Percentiles rank a stretch among this genome's conserved stretches.
Evolutionary conservation across 2,113 vertebrate genomes (phyloP).

Genomic region (Hemiscyllium ocellatum): DNA sequence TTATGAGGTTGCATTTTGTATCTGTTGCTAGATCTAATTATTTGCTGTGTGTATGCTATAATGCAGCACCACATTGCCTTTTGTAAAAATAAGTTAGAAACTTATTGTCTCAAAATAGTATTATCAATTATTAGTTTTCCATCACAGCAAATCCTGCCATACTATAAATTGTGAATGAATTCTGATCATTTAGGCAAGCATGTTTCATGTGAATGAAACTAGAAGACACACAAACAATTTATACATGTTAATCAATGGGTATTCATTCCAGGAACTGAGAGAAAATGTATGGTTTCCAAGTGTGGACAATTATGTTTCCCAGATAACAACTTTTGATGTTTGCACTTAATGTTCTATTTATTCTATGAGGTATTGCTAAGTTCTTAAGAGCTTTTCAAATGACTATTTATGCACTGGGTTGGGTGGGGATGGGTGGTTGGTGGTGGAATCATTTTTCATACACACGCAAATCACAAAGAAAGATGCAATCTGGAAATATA

Average conservation of each 20-base stretch:
- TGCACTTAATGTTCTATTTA: not conserved
- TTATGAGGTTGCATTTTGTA: not conserved
- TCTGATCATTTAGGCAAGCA: not conserved
- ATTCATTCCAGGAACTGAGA: not conserved
- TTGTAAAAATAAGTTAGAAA: not conserved
- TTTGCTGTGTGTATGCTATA: not conserved
- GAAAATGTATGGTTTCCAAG: not conserved
- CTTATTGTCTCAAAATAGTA: not conserved
- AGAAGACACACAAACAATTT: not conserved
- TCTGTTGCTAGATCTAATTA: not conserved
- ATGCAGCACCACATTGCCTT: not conserved
- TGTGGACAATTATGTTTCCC: not conserved
- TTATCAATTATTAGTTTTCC: not conserved
- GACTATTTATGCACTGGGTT: not conserved
- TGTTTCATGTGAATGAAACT: not conserved
- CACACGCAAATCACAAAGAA: not conserved
- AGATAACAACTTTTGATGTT: not conserved
- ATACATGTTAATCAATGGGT: not conserved
- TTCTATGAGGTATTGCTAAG: not conserved
- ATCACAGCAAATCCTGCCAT: not conserved
- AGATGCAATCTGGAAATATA: not conserved
- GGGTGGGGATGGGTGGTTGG: not conserved
- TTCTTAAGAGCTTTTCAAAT: not conserved
- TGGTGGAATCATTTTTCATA: not conserved
- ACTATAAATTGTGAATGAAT: not conserved